Conservation (phyloP, 2,888 invertebrate species). For the Dryadula phaetusa region DNA sequence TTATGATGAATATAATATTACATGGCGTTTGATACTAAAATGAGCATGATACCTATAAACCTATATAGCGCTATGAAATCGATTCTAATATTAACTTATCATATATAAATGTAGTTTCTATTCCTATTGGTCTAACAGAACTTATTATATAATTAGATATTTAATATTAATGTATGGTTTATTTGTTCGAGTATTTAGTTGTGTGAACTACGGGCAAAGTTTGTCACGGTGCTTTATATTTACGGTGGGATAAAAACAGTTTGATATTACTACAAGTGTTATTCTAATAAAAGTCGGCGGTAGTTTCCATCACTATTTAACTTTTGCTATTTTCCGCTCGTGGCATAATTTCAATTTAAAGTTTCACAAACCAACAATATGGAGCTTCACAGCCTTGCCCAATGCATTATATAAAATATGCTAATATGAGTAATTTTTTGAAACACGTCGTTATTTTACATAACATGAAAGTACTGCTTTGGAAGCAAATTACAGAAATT, state of each 20-base stretch:
- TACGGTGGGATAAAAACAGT: conserved; percentile 12
- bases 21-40: too few relatives aligned
- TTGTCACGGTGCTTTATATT: conserved; percentile 2
- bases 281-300: conserved; percentile 35
- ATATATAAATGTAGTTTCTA: too few relatives aligned
- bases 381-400: conserved; percentile 23
- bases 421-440: neutral
- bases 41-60: too few relatives aligned
- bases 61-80: too few relatives aligned
- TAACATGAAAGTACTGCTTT: neutral
- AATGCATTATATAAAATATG: conserved; percentile 36
- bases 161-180: neutral
- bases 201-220: neutral
- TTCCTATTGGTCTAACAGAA: neutral
- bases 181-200: neutral
- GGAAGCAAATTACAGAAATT: neutral
- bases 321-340: conserved; percentile 42
- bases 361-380: conserved; percentile 39
- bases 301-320: conserved; percentile 37
- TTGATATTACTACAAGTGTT: conserved; percentile 17
- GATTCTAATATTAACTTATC: too few relatives aligned
- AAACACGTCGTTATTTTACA: neutral
- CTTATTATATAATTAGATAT: neutral
- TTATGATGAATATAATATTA: too few relatives aligned
- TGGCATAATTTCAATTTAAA: conserved; percentile 46